Conservation (phyloP, 2,797 vertebrate genomes). For the Halcyon badia region DNA sequence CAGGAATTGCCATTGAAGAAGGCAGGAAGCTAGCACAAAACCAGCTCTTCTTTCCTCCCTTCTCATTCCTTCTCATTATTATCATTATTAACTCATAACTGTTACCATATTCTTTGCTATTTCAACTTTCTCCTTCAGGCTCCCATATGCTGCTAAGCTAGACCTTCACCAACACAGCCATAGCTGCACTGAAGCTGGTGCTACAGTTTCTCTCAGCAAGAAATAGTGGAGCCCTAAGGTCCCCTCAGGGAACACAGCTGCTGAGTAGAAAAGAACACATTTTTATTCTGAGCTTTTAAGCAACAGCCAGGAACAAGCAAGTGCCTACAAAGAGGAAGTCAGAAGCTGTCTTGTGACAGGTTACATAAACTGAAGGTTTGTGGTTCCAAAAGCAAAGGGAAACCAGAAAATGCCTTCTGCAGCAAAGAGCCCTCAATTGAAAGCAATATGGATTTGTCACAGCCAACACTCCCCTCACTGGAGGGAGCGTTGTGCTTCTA, state of each 20-base stretch:
- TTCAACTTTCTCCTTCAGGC: not conserved
- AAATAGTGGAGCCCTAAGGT: not conserved
- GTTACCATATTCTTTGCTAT: not conserved
- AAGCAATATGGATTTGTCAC: not conserved
- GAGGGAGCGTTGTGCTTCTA: not conserved
- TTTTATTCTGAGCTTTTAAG: not conserved
- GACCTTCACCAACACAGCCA: rapidly evolving
- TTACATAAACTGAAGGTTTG: not conserved
- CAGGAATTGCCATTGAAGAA: not conserved
- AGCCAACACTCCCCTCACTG: not conserved
- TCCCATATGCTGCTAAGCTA: not conserved
- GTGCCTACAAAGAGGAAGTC: not conserved
- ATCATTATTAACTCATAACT: not conserved
- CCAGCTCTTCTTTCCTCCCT: not conserved
- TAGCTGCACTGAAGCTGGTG: not conserved
- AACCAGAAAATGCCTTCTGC: not conserved
- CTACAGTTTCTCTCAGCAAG: not conserved
- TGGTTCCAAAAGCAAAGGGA: not conserved
- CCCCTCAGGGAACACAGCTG: not conserved
- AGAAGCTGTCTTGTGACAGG: not conserved
- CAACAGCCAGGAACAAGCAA: not conserved
- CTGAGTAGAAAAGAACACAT: not conserved
- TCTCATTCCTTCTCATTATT: not conserved
- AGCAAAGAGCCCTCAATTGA: not conserved
- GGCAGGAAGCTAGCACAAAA: not conserved